These are phyloP conservation scores for Sarcophaga variegata DNA, from an alignment of 2,888 invertebrate species.

Conservation along the genomic window DNA sequence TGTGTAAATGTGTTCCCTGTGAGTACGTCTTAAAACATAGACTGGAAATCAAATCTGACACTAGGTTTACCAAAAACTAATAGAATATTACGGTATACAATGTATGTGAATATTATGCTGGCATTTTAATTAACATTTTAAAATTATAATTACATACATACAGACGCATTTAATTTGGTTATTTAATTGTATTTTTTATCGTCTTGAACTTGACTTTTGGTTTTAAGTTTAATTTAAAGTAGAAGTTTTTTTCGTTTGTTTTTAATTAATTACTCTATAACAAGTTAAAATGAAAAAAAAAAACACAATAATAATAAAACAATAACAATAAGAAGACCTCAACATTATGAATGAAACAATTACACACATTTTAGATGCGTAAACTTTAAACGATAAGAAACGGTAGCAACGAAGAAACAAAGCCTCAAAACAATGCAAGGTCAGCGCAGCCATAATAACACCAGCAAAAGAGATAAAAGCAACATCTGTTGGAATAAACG, in stretches of 20 bases:
- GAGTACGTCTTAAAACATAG: too few species aligned
- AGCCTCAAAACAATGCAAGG: constrained; percentile 53
- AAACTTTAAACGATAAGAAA: constrained; percentile 39
- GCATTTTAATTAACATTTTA: too few species aligned
- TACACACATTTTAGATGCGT: constrained; percentile 55
- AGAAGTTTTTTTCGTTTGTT: constrained; percentile 7
- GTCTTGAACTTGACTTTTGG: constrained; percentile 65
- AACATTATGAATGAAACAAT: constrained; percentile 61
- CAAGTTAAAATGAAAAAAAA: not conserved
- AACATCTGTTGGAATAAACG: not conserved
- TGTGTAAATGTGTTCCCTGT: too few species aligned
- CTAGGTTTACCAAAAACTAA: too few species aligned
- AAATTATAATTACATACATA: too few species aligned
- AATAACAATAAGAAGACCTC: constrained; percentile 45
- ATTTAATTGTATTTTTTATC: not conserved
- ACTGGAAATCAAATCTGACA: too few species aligned
- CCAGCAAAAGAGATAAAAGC: not conserved
- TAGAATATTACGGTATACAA: too few species aligned
- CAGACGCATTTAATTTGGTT: too few species aligned
- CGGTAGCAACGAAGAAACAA: not conserved
- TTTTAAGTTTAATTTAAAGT: not conserved
- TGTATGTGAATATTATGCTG: too few species aligned
- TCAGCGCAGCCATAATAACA: constrained; percentile 33
- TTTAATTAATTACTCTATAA: constrained; percentile 39
- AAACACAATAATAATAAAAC: not conserved